phyloP scores from a whole-genome alignment of 2,113 vertebrate species.

The Tor tambroides region DNA sequence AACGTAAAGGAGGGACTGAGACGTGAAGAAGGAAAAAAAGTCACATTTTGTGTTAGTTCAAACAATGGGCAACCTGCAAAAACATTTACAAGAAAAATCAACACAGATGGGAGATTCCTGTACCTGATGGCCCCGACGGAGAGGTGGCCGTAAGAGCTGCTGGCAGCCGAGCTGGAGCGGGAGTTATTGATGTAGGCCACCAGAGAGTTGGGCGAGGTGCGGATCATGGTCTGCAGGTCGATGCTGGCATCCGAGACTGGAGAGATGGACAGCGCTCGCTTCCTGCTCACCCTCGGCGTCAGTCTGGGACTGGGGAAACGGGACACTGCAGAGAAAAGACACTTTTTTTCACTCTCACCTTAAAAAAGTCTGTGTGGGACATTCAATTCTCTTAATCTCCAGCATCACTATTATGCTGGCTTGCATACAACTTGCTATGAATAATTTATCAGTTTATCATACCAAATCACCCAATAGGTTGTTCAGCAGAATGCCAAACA shows the following conservation, averaged over 20 bases:
- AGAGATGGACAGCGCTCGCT: conserved; percentile 94
- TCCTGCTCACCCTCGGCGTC: conserved; percentile 91
- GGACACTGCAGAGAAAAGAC: conserved; percentile 79
- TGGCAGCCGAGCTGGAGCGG: conserved; percentile 95
- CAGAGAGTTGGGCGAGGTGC: conserved; percentile 97
- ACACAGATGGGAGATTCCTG: conserved; percentile 32
- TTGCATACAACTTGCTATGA: conserved; percentile 70
- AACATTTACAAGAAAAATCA: conserved; percentile 17
- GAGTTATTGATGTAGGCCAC: conserved; percentile 99
- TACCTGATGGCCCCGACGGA: conserved; percentile 95
- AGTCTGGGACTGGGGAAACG: conserved; percentile 93
- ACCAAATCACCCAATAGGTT: conserved; percentile 67
- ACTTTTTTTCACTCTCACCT: conserved; percentile 4
- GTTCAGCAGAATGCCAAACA: conserved; percentile 72
- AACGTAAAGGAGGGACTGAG: conserved; percentile 93
- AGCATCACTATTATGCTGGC: conserved; percentile 62
- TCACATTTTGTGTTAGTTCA: neutral
- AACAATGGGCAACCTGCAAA: neutral
- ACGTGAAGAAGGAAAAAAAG: conserved; percentile 46
- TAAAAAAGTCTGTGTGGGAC: conserved; percentile 7
- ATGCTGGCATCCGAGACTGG: conserved; percentile 97
- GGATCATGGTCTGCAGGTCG: conserved; percentile 98
- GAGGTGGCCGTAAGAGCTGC: conserved; percentile 96
- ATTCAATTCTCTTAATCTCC: conserved; percentile 62
- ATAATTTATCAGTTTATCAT: conserved; percentile 77